Evolutionary conservation across 2,113 vertebrate species (phyloP).

Genomic region (Semnornis frantzii): DNA sequence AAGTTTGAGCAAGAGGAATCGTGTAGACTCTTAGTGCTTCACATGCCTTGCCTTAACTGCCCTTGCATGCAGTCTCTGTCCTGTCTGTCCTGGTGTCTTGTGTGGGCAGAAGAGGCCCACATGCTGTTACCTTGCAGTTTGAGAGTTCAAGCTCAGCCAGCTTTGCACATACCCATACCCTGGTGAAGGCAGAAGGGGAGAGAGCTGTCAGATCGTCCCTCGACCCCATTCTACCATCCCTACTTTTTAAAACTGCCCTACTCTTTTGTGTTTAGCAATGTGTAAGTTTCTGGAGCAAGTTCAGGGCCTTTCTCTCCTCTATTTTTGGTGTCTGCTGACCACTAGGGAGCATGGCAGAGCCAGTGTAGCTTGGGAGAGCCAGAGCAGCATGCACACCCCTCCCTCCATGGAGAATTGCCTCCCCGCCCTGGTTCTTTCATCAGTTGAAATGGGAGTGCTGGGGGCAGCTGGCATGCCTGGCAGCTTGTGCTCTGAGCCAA

Average conservation of each 20-base stretch:
- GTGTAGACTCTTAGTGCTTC: background rate
- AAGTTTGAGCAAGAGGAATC: background rate
- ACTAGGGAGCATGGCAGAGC: constrained; percentile 70
- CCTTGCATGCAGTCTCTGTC: background rate
- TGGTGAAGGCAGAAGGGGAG: background rate
- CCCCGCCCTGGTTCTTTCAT: background rate
- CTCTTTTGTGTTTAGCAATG: background rate
- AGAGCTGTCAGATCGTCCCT: background rate
- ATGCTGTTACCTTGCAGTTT: background rate
- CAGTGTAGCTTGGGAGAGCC: background rate
- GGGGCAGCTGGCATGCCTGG: constrained; percentile 42
- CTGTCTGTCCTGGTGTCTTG: background rate
- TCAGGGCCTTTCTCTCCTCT: background rate
- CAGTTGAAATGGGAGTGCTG: constrained; percentile 7
- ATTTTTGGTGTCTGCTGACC: constrained; percentile 19
- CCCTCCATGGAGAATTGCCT: background rate
- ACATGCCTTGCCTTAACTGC: background rate
- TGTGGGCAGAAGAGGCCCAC: background rate
- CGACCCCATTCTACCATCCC: background rate
- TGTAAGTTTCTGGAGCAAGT: background rate
- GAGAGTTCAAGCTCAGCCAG: background rate
- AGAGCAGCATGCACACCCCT: background rate
- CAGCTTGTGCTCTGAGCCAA: constrained; percentile 29
- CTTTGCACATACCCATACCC: background rate
- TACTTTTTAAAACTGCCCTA: background rate